phyloP scores from a whole-genome alignment of 1,140 invertebrate species.

The Orius insidiosus region DNA sequence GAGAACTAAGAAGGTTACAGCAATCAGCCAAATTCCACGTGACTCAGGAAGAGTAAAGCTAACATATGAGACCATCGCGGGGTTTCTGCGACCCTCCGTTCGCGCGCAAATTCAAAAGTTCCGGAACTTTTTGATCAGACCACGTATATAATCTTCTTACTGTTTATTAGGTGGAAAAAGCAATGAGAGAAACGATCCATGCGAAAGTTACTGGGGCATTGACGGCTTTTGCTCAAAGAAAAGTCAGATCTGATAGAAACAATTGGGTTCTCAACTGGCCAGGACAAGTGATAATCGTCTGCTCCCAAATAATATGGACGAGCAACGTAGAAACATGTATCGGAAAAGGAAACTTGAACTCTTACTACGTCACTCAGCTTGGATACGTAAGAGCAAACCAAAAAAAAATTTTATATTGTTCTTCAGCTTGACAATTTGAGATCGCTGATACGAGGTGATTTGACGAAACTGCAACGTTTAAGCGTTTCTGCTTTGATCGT shows the following conservation, averaged over 20 bases:
- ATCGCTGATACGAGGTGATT: conserved; percentile 40
- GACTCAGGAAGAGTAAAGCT: too few species aligned
- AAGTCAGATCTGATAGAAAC: conserved; percentile 24
- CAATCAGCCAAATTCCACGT: too few species aligned
- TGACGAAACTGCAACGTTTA: conserved; percentile 46
- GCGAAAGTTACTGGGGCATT: conserved; percentile 35
- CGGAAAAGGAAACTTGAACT: conserved; percentile 53
- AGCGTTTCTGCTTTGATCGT: conserved; percentile 46
- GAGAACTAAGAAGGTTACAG: too few species aligned
- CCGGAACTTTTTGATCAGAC: too few species aligned
- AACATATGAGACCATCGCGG: too few species aligned
- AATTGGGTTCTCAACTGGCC: conserved; percentile 59
- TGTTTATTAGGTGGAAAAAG: conserved; percentile 38
- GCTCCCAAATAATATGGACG: conserved; percentile 43
- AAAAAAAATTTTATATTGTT: conserved; percentile 45
- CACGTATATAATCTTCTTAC: too few species aligned
- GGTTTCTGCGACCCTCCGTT: too few species aligned
- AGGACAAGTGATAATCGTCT: conserved; percentile 55
- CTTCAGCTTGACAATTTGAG: conserved; percentile 42
- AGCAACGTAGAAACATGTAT: conserved; percentile 38
- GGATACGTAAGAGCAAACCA: conserved; percentile 27
- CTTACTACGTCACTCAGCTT: conserved; percentile 27
- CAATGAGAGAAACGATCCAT: conserved; percentile 44
- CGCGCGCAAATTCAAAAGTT: too few species aligned
- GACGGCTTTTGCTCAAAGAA: conserved; percentile 25